phyloP scores from a whole-genome alignment of 1,140 invertebrate genomes.

The Diabrotica virgifera region DNA sequence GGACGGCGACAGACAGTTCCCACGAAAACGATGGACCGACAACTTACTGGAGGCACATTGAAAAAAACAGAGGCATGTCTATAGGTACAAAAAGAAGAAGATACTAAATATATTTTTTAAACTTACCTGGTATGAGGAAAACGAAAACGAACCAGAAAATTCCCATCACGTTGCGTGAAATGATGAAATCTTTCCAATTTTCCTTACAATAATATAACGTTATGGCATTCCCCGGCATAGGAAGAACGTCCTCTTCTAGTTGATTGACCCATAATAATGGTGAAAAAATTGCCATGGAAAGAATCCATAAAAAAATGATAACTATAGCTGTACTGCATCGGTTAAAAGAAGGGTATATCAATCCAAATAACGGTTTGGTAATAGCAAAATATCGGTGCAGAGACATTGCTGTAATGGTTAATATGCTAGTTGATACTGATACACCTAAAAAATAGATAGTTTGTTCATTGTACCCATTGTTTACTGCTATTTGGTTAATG shows the following conservation, averaged over 20 bases:
- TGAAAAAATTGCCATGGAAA: constrained; percentile 63
- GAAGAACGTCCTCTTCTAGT: constrained; percentile 8
- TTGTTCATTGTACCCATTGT: too few species aligned
- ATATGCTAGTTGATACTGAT: constrained; percentile 71
- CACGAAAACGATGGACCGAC: too few species aligned
- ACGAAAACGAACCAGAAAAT: constrained; percentile 67
- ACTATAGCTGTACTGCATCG: constrained; percentile 61
- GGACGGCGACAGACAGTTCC: too few species aligned
- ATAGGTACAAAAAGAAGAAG: too few species aligned
- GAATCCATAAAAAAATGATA: constrained; percentile 63
- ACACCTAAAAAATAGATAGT: constrained; percentile 63
- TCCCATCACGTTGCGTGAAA: constrained; percentile 57
- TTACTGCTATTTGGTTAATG: too few species aligned
- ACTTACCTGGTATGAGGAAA: constrained; percentile 66
- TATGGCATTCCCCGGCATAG: constrained; percentile 17
- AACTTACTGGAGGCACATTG: too few species aligned
- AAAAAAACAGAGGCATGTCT: too few species aligned
- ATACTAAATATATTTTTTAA: neutral
- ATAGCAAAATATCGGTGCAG: constrained; percentile 74
- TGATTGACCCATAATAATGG: constrained; percentile 47
- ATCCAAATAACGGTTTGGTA: constrained; percentile 61
- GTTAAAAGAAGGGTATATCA: constrained; percentile 60
- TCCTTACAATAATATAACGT: constrained; percentile 54
- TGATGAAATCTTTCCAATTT: constrained; percentile 48
- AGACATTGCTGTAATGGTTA: constrained; percentile 76